Evolutionary conservation across 2,888 invertebrate species (phyloP).

Genomic region (Anthoptus insignis): DNA sequence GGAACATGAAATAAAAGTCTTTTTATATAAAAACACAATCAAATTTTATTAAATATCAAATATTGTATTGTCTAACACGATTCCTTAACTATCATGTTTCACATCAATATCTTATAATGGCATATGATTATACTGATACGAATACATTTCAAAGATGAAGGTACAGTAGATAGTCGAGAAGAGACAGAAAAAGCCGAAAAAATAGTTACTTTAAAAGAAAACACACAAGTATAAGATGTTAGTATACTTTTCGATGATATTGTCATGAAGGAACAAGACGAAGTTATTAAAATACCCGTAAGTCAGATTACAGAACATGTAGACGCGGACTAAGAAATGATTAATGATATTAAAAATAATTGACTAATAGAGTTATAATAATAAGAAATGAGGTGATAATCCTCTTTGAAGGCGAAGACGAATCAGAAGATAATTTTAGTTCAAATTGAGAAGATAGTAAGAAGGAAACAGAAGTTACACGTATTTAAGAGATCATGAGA

Average conservation of each 20-base stretch:
- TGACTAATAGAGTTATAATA: conserved; percentile 5
- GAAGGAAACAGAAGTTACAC: conserved; percentile 21
- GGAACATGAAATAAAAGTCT: conserved; percentile 62
- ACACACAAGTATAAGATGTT: conserved; percentile 43
- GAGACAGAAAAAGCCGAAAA: conserved; percentile 50
- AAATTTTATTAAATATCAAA: conserved; percentile 87
- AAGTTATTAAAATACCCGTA: conserved; percentile 54
- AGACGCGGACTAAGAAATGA: conserved; percentile 8
- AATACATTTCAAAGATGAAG: conserved; percentile 66
- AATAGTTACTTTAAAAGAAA: conserved; percentile 42
- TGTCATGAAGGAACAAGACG: conserved; percentile 79
- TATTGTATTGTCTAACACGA: conserved; percentile 87
- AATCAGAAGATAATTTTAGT: conserved; percentile 22
- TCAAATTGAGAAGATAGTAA: conserved; percentile 20
- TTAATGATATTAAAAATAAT: conserved; percentile 6
- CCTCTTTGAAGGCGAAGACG: background rate
- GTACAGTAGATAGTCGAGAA: conserved; percentile 58
- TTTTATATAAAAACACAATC: conserved; percentile 82
- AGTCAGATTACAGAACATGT: conserved; percentile 29
- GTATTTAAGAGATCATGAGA: conserved; percentile 15
- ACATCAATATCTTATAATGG: conserved; percentile 82
- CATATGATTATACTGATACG: conserved; percentile 75
- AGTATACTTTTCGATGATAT: conserved; percentile 52
- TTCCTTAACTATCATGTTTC: conserved; percentile 85
- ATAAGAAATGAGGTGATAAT: conserved; percentile 21